Evolutionary conservation across 2,113 vertebrate species (phyloP).

Genomic region (Gadus macrocephalus): DNA sequence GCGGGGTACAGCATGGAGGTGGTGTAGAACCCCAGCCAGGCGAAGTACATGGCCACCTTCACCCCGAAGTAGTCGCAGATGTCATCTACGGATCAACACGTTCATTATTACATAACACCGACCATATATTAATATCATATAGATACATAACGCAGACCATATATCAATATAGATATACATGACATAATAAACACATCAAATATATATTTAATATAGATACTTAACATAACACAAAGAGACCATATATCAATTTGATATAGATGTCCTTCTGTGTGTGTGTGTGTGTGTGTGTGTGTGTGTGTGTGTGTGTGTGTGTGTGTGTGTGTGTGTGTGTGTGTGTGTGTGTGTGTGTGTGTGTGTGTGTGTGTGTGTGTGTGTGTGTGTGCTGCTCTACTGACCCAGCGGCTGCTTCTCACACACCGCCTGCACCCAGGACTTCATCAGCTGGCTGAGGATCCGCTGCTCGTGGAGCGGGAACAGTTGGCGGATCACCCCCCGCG

Average conservation of each 20-base stretch:
- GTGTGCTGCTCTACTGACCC: conserved; percentile 64
- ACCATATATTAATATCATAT: neutral
- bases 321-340: neutral
- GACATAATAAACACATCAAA: neutral
- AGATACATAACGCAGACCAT: neutral
- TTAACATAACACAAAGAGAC: too few relatives aligned
- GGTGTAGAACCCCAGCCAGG: conserved; percentile 97
- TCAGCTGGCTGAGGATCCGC: conserved; percentile 89
- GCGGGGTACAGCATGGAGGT: conserved; percentile 96
- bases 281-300: neutral
- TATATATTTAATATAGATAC: neutral
- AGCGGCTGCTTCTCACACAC: conserved; percentile 92
- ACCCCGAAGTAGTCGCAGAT: conserved; percentile 97
- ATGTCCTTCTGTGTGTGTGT: too few relatives aligned
- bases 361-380: neutral
- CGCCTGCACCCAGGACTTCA: conserved; percentile 97
- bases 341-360: neutral
- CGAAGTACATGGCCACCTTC: conserved; percentile 97
- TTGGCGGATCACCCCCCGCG: conserved; percentile 92
- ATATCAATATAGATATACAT: neutral
- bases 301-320: neutral
- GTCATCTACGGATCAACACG: conserved; percentile 74
- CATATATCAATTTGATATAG: too few relatives aligned
- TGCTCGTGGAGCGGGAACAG: conserved; percentile 94
- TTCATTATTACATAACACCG: neutral